Evolutionary conservation across 2,888 invertebrate genomes (phyloP).

Genomic region (Acanthosoma haemorrhoidale): DNA sequence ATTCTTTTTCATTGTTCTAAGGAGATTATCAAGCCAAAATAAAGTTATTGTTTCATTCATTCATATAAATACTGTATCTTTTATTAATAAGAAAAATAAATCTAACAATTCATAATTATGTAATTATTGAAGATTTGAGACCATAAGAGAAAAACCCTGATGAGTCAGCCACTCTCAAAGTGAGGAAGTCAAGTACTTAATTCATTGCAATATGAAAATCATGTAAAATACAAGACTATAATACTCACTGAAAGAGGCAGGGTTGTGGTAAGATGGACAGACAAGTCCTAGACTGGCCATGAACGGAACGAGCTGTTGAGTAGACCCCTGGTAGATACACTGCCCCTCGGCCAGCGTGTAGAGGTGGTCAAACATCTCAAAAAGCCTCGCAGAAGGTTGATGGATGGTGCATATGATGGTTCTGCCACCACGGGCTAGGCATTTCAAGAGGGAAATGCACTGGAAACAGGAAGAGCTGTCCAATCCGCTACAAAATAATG

Average conservation of each 20-base stretch:
- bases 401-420: constrained; percentile 95
- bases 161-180: too few relatives aligned
- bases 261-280: constrained; percentile 95
- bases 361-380: constrained; percentile 94
- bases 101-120: too few relatives aligned
- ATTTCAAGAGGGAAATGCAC: constrained; percentile 83
- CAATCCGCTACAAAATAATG: constrained; percentile 63
- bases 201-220: too few relatives aligned
- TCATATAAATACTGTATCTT: too few relatives aligned
- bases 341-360: constrained; percentile 91
- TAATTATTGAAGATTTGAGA: too few relatives aligned
- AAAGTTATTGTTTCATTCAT: too few relatives aligned
- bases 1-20: too few relatives aligned
- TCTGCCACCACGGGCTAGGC: constrained; percentile 80
- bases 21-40: too few relatives aligned
- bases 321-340: constrained; percentile 90
- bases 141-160: too few relatives aligned
- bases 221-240: too few relatives aligned
- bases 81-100: too few relatives aligned
- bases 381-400: constrained; percentile 92
- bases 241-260: constrained; percentile 77
- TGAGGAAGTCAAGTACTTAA: too few relatives aligned
- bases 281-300: constrained; percentile 73
- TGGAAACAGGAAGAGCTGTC: constrained; percentile 95
- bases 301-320: constrained; percentile 75